Conservation (phyloP, 1,140 invertebrate genomes). For the Calephelis nemesis region DNA sequence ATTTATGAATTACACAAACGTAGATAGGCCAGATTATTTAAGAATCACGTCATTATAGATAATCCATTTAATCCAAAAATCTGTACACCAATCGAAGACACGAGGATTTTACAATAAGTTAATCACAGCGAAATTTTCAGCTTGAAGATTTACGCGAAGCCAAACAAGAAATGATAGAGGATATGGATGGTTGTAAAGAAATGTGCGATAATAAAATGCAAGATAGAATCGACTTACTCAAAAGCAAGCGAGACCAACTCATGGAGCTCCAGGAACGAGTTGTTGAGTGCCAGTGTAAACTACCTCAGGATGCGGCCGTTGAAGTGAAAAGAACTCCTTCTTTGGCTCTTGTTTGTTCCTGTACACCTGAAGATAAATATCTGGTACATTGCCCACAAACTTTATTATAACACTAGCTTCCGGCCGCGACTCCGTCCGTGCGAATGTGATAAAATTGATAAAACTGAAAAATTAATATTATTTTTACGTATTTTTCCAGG, state of each 20-base stretch:
- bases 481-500: no score
- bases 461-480: no score
- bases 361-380: conserved; percentile 51
- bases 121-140: conserved; percentile 31
- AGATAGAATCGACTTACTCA: conserved; percentile 43
- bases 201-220: conserved; percentile 53
- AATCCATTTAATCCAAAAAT: no score
- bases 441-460: no score
- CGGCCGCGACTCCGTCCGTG: no score
- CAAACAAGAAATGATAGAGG: conserved; percentile 49
- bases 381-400: conserved; percentile 31
- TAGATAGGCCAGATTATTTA: no score
- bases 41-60: no score
- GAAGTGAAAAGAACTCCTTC: conserved; percentile 64
- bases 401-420: no score
- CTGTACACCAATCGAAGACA: no score
- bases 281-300: conserved; percentile 59
- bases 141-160: conserved; percentile 42
- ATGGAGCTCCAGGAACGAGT: conserved; percentile 43
- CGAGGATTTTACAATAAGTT: not conserved
- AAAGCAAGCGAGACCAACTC: conserved; percentile 47
- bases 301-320: conserved; percentile 48
- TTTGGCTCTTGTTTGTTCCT: conserved; percentile 56
- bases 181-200: conserved; percentile 53
- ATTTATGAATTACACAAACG: no score